phyloP scores from a whole-genome alignment of 2,113 vertebrate genomes.

The Pyrgilauda ruficollis region DNA sequence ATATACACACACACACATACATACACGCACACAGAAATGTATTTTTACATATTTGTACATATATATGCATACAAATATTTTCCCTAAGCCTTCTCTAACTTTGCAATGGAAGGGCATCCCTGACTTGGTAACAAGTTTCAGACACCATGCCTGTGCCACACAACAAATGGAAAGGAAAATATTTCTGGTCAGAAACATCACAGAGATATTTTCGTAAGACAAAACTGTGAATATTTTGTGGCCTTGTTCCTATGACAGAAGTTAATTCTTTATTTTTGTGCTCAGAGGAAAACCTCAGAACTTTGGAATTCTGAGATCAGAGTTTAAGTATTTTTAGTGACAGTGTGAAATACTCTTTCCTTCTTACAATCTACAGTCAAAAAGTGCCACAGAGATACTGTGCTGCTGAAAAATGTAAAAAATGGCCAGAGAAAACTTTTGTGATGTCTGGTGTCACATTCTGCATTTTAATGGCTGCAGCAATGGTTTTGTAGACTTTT shows the following conservation, averaged over 20 bases:
- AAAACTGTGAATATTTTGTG: not conserved
- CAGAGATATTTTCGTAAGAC: not conserved
- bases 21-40: not conserved
- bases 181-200: not conserved
- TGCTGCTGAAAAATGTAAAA: not conserved
- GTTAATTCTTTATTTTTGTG: not conserved
- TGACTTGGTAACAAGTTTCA: not conserved
- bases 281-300: not conserved
- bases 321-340: not conserved
- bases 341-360: not conserved
- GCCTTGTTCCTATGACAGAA: not conserved
- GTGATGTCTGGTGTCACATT: not conserved
- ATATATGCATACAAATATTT: not conserved
- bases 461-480: not conserved
- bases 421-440: not conserved
- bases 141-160: not conserved
- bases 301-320: not conserved
- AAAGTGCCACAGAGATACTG: not conserved
- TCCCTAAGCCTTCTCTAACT: not conserved
- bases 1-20: no score
- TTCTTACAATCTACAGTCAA: not conserved
- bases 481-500: not conserved
- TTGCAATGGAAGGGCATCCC: not conserved
- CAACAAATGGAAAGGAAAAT: not conserved
- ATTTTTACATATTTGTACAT: not conserved